These are phyloP conservation scores for Drosophila anomelani DNA, from an alignment of 2,888 invertebrate genomes.

Conservation along the genomic window DNA sequence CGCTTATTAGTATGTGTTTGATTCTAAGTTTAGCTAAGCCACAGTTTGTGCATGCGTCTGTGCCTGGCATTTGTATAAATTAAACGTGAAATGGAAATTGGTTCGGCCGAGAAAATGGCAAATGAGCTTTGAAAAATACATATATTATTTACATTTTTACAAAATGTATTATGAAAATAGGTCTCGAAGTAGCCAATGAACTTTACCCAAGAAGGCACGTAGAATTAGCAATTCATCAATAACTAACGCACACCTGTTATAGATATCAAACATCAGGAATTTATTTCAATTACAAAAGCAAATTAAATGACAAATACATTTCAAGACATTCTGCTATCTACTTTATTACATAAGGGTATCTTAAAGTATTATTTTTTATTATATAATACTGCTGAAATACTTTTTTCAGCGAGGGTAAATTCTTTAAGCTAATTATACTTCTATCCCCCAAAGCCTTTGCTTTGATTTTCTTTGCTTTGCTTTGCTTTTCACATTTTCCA, in stretches of 20 bases:
- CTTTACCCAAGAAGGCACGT: not conserved
- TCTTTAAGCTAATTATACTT: not conserved
- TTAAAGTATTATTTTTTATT: not conserved
- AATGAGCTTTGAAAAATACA: constrained; percentile 10
- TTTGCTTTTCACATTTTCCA: constrained; percentile 14
- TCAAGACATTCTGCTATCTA: not conserved
- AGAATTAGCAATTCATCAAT: not conserved
- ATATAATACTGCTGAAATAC: not conserved
- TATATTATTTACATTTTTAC: not conserved
- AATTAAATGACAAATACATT: not conserved
- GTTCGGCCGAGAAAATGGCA: constrained; percentile 5
- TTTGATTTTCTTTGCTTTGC: constrained; percentile 4
- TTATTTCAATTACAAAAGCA: not conserved
- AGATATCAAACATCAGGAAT: not conserved
- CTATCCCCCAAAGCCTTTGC: not conserved
- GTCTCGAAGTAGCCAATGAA: not conserved
- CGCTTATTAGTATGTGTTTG: constrained; percentile 31
- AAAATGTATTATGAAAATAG: not conserved
- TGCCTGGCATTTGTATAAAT: constrained; percentile 80
- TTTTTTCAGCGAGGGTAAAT: not conserved
- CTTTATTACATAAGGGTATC: not conserved
- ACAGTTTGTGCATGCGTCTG: constrained; percentile 1
- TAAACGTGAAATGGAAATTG: constrained; percentile 41
- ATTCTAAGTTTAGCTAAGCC: constrained; percentile 34
- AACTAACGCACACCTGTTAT: not conserved